Conservation (phyloP, 2,797 vertebrate genomes). For the Pachyuromys duprasi region DNA sequence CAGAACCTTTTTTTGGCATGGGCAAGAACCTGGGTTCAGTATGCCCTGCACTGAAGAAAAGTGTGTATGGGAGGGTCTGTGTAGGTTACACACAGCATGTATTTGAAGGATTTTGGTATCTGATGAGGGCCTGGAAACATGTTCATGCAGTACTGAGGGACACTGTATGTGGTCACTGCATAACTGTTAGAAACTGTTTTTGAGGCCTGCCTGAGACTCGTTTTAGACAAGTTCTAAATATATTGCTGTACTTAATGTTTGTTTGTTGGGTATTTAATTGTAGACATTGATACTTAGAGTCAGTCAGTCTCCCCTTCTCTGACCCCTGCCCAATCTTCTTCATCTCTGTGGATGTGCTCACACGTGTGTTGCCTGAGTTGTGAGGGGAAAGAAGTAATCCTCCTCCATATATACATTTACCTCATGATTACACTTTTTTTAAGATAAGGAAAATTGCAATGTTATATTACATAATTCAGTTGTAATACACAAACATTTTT, state of each 20-base stretch:
- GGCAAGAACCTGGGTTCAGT: not conserved
- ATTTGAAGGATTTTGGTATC: not conserved
- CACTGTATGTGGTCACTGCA: not conserved
- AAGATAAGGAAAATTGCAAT: constrained; percentile 49
- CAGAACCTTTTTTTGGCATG: not conserved
- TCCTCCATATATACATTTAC: not conserved
- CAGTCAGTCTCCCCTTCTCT: not conserved
- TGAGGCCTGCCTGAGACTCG: constrained; percentile 19
- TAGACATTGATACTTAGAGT: not conserved
- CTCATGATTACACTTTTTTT: constrained; percentile 25
- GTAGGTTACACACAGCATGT: not conserved
- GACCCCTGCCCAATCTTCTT: too few relatives aligned
- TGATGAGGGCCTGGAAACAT: not conserved
- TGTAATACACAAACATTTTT: constrained; percentile 52
- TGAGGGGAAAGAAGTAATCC: constrained; percentile 31
- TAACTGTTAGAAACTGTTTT: constrained; percentile 6
- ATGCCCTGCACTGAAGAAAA: not conserved
- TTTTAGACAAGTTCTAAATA: constrained; percentile 39
- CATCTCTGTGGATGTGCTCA: not conserved
- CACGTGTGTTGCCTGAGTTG: not conserved
- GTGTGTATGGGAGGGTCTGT: not conserved
- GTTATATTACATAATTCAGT: not conserved
- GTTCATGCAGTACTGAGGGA: not conserved
- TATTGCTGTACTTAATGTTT: constrained; percentile 7
- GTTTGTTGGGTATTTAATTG: constrained; percentile 8